Percentiles rank a stretch among this genome's conserved stretches.
Conservation (phyloP, 2,113 vertebrate genomes). For the Mellivora capensis region DNA sequence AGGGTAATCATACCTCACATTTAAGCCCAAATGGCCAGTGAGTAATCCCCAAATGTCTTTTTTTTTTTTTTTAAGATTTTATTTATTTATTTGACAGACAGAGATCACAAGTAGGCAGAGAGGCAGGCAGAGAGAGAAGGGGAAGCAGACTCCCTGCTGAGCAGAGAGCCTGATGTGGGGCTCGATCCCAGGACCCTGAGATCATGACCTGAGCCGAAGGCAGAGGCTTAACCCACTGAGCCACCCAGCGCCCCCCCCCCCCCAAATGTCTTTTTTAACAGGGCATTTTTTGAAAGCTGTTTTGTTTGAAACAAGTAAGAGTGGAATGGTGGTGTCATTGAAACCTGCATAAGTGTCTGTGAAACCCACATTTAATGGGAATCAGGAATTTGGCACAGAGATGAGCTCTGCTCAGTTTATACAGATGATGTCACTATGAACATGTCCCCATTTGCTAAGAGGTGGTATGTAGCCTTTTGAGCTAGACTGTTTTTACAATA, state of each 20-base stretch:
- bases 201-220: too few species aligned
- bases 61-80: neutral
- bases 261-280: neutral
- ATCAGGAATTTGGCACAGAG: neutral
- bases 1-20: neutral
- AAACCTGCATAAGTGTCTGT: neutral
- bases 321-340: neutral
- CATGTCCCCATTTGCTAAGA: neutral
- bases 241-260: too few species aligned
- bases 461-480: neutral
- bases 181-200: too few species aligned
- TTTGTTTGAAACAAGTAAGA: neutral
- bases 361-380: neutral
- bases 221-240: too few species aligned
- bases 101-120: too few species aligned
- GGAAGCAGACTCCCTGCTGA: too few species aligned
- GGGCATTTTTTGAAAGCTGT: neutral
- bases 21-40: neutral
- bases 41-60: neutral
- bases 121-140: too few species aligned
- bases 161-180: too few species aligned
- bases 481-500: neutral
- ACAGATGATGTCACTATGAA: neutral
- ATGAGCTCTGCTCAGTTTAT: neutral
- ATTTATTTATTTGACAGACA: too few species aligned